A percentile compares a stretch with the other conserved stretches of the same genome.
These are phyloP conservation scores for Cryptoprocta ferox DNA, from an alignment of 2,797 vertebrate genomes.

Conservation along the genomic window DNA sequence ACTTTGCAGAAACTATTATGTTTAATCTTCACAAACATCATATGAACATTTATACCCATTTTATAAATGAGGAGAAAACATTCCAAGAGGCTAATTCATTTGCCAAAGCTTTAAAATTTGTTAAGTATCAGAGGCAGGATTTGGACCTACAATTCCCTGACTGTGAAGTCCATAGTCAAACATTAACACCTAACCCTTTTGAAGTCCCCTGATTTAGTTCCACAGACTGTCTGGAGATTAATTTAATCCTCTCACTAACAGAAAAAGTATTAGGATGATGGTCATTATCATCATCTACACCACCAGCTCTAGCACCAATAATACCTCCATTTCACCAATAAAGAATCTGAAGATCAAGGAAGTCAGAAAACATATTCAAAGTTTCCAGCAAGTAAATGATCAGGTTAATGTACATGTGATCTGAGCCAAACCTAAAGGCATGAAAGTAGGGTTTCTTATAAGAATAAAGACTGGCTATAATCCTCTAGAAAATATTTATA, in stretches of 20 bases:
- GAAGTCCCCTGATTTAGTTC: background rate
- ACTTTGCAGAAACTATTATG: background rate
- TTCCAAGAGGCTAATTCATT: slow-evolving; percentile 8
- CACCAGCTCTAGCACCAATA: background rate
- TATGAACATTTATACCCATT: background rate
- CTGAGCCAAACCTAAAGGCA: background rate
- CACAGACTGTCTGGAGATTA: background rate
- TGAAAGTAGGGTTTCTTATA: background rate
- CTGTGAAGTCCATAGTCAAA: background rate
- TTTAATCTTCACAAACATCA: slow-evolving; percentile 4
- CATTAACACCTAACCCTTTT: background rate
- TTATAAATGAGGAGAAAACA: slow-evolving; percentile 46
- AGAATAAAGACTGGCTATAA: background rate
- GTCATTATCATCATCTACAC: background rate
- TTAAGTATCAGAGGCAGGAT: background rate
- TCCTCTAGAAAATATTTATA: background rate
- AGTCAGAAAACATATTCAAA: background rate
- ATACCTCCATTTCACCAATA: background rate
- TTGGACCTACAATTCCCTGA: background rate
- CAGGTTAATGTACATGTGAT: background rate
- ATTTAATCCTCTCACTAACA: background rate
- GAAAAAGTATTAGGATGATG: background rate
- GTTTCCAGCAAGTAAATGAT: background rate
- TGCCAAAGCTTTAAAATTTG: slow-evolving; percentile 37
- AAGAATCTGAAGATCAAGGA: background rate